A percentile compares a stretch with the other conserved stretches of the same genome.
phyloP scores from a whole-genome alignment of 2,888 invertebrate species.

The Alloplasta piceator region DNA sequence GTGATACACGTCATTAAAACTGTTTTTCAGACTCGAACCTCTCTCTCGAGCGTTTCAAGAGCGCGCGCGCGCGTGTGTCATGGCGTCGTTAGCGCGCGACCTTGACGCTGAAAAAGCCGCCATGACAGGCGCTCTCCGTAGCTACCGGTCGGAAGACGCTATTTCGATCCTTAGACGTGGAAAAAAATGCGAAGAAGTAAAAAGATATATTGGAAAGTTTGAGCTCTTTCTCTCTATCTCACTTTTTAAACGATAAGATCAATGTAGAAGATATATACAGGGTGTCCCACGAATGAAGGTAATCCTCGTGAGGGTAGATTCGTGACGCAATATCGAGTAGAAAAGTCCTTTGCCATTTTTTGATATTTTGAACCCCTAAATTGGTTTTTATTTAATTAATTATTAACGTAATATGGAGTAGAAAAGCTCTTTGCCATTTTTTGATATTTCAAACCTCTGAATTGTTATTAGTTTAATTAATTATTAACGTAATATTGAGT shows the following conservation, averaged over 20 bases:
- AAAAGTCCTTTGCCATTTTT: too few relatives aligned
- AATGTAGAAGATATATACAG: conserved; percentile 44
- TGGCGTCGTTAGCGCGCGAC: conserved; percentile 22
- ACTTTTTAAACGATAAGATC: conserved; percentile 55
- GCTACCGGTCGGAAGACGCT: conserved; percentile 18
- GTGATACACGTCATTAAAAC: neutral
- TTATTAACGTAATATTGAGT: too few relatives aligned
- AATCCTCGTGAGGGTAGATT: too few relatives aligned
- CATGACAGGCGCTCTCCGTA: conserved; percentile 5
- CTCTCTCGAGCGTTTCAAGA: neutral
- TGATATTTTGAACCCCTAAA: too few relatives aligned
- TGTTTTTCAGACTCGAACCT: conserved; percentile 1
- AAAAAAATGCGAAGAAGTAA: neutral
- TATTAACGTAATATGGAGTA: too few relatives aligned
- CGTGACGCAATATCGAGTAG: too few relatives aligned
- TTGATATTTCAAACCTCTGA: too few relatives aligned
- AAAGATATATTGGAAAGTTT: conserved; percentile 28
- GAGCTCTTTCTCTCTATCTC: conserved; percentile 45
- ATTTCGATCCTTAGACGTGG: neutral
- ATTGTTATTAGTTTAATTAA: too few relatives aligned
- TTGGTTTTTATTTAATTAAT: too few relatives aligned
- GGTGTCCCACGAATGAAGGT: too few relatives aligned
- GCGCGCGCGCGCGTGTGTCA: conserved; percentile 1
- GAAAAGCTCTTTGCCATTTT: too few relatives aligned
- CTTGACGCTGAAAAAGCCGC: conserved; percentile 48